These are phyloP conservation scores for Hirudinaria manillensis DNA, from an alignment of 2,888 invertebrate species.

Conservation along the genomic window DNA sequence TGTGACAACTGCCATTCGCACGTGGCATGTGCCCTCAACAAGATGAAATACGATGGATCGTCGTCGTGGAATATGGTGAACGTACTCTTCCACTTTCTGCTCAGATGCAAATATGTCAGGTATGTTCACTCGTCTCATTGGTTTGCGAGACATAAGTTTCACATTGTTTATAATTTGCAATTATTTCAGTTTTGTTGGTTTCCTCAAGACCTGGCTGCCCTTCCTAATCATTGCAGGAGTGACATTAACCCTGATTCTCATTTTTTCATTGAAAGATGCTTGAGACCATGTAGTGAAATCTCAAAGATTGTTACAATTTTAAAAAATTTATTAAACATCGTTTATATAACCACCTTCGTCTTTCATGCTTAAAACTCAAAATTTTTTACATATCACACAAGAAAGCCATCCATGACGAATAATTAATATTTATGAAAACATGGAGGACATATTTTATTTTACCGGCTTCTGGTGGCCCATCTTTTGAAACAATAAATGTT, in stretches of 20 bases:
- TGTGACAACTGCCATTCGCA: constrained; percentile 99
- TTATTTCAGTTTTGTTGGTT: constrained; percentile 60
- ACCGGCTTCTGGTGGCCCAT: too few relatives aligned
- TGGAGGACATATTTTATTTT: too few relatives aligned
- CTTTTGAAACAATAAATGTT: too few relatives aligned
- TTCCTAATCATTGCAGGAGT: constrained; percentile 56
- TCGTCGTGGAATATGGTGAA: constrained; percentile 87
- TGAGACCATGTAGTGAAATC: not conserved
- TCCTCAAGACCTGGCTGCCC: constrained; percentile 79
- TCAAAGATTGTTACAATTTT: too few relatives aligned
- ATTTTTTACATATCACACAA: too few relatives aligned
- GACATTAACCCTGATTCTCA: constrained; percentile 39
- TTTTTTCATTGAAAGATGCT: not conserved
- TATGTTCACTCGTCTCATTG: constrained; percentile 45
- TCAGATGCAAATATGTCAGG: constrained; percentile 75
- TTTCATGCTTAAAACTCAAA: too few relatives aligned
- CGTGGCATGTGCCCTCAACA: constrained; percentile 82
- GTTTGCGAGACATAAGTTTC: not conserved
- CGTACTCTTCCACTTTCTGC: constrained; percentile 71
- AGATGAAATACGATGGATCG: constrained; percentile 77
- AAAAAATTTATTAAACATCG: too few relatives aligned
- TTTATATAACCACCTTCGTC: too few relatives aligned
- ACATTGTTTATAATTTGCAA: constrained; percentile 7
- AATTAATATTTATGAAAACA: too few relatives aligned
- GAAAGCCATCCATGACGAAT: too few relatives aligned